Evolutionary conservation across 2,797 vertebrate species (phyloP), one percentile per base, ranked within the genome.

Genomic region (Cuniculus paca): DNA sequence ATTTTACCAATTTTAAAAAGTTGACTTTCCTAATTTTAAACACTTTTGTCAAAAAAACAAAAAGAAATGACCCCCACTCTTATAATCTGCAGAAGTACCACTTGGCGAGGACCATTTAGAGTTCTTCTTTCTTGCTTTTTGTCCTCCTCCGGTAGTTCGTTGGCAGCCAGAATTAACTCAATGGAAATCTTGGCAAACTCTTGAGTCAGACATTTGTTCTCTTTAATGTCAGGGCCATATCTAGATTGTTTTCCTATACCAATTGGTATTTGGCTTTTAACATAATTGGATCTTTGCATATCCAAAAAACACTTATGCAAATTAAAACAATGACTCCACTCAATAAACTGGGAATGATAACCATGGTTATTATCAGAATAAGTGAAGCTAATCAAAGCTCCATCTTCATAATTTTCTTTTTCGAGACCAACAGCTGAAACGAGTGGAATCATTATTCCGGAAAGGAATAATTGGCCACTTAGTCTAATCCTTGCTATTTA

Each of bases 241-340:
- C 90, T 68, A 97, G 95, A 92, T 97, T 98, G 96, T 97, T 97
- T 86, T 98, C 48, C 83, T 95, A 39, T 96, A 94, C 96, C 95
- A 96, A 87, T 81, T 97, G 94, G 96, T 97, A 96, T 95, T 94
- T 56, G 97, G 98, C 98, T 98, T 97, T 98, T 98, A 98, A 97
- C 91, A 89, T 98, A 98, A 99, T 98, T 98, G 97, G 34, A 72
- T 92, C 95, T 95, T 98, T 95, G 96, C 63, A 95, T 96, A 98
- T 96, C 96, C 96, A 96, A 94, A 96, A 89, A 89, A 89, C 97
- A 97, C 97, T 98, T 97, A 98, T 98, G 98, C 96, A 98, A 98
- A 98, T 98, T 97, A 97, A 98, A 98, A 97, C 4, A 97, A 96
- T 96, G 96, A 95, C 82, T 97, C 22, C 87, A 96, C 88, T 97